A percentile compares a stretch with the other conserved stretches of the same genome.
These are phyloP conservation scores for Cartodere bifasciata DNA, from an alignment of 2,888 invertebrate genomes.

Conservation along the genomic window DNA sequence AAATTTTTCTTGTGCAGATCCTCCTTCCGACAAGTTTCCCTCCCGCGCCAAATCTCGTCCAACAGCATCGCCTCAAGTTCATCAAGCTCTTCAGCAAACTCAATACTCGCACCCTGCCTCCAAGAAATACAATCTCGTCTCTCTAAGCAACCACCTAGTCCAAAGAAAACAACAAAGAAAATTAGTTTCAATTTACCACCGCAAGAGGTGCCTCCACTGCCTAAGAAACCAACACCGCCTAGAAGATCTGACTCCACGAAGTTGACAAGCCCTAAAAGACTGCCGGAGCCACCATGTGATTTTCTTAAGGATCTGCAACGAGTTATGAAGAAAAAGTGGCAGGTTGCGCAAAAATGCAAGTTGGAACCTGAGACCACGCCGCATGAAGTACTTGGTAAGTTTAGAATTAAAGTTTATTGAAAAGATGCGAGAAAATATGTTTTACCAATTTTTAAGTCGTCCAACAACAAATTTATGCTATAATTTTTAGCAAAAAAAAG, in stretches of 20 bases:
- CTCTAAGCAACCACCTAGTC: conserved; percentile 44
- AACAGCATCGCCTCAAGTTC: conserved; percentile 41
- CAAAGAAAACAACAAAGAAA: conserved; percentile 46
- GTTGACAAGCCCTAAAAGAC: conserved; percentile 63
- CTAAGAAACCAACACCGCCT: conserved; percentile 60
- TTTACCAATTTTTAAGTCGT: no score
- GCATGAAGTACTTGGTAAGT: conserved; percentile 81
- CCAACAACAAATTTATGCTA: no score
- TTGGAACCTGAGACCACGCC: conserved; percentile 78
- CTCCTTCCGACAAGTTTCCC: conserved; percentile 29
- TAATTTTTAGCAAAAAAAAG: no score
- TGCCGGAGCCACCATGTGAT: conserved; percentile 65
- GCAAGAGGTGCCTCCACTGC: conserved; percentile 44
- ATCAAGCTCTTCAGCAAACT: conserved; percentile 33
- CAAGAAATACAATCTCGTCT: conserved; percentile 44
- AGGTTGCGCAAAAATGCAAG: conserved; percentile 86
- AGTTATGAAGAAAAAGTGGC: conserved; percentile 89
- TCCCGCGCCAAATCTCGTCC: conserved; percentile 44
- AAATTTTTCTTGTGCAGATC: conserved; percentile 21
- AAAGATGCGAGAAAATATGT: no score
- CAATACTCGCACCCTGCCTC: conserved; percentile 36
- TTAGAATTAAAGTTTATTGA: no score
- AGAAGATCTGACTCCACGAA: conserved; percentile 63
- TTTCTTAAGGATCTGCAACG: conserved; percentile 81
- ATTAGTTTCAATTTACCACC: conserved; percentile 49